A percentile compares a stretch with the other conserved stretches of the same genome.
phyloP scores from a whole-genome alignment of 2,797 vertebrate genomes.

The Anolis apletophallus region DNA sequence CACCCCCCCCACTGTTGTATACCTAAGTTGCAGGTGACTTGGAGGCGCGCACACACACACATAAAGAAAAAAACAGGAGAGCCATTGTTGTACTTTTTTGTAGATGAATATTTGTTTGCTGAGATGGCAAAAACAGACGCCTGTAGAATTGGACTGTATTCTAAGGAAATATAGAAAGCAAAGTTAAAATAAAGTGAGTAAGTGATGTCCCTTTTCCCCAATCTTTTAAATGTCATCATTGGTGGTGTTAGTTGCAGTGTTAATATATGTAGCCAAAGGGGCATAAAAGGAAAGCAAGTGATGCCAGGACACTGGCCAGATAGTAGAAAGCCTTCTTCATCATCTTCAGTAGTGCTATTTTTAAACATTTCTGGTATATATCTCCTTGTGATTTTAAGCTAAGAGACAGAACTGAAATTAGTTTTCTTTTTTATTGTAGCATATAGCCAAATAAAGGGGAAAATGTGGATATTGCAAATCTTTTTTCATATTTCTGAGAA shows the following conservation, averaged over 20 bases:
- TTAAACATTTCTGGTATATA: slow-evolving; percentile 72
- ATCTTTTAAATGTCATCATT: slow-evolving; percentile 44
- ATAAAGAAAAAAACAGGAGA: not conserved
- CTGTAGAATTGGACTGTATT: not conserved
- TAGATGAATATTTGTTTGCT: not conserved
- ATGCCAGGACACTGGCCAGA: slow-evolving; percentile 62
- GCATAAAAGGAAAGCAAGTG: slow-evolving; percentile 70
- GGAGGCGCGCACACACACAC: not conserved
- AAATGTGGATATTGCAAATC: not conserved
- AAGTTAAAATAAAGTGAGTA: not conserved
- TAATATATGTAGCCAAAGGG: slow-evolving; percentile 31
- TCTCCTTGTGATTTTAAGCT: slow-evolving; percentile 66
- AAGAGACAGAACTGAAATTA: slow-evolving; percentile 60
- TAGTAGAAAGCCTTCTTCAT: slow-evolving; percentile 68
- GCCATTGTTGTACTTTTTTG: not conserved
- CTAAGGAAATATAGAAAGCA: slow-evolving; percentile 2
- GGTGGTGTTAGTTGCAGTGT: not conserved
- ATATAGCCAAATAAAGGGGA: not conserved
- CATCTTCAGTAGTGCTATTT: slow-evolving; percentile 71
- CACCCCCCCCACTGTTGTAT: no score
- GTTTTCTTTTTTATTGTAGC: slow-evolving; percentile 41
- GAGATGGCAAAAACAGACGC: not conserved
- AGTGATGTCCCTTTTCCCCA: slow-evolving; percentile 25
- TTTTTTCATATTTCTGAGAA: not conserved
- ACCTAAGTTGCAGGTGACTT: no score